Evolutionary conservation across 2,888 invertebrate genomes (phyloP).

Genomic region (Elaeidobius kamerunicus): DNA sequence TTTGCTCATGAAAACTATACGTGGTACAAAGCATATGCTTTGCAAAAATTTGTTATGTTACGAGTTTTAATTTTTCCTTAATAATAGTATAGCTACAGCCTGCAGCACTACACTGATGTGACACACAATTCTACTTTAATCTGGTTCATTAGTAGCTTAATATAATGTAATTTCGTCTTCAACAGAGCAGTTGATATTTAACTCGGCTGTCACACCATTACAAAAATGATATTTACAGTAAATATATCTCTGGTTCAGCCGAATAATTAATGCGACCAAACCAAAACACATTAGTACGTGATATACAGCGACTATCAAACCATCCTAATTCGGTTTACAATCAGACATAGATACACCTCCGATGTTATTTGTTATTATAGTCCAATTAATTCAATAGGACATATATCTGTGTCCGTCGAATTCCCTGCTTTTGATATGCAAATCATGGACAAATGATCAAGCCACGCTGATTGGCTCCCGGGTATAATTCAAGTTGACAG

Average conservation of each 20-base stretch:
- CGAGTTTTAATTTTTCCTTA: too few relatives aligned
- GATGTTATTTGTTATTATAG: constrained; percentile 23
- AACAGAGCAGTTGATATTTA: background rate
- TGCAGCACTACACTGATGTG: too few relatives aligned
- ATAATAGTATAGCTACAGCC: too few relatives aligned
- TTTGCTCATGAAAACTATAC: too few relatives aligned
- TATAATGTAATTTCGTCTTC: background rate
- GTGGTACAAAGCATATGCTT: too few relatives aligned
- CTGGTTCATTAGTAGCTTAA: too few relatives aligned
- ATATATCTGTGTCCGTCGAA: constrained; percentile 21
- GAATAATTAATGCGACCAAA: too few relatives aligned
- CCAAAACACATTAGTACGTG: too few relatives aligned
- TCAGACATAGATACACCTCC: constrained; percentile 14
- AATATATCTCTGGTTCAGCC: background rate
- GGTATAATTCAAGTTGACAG: constrained; percentile 10
- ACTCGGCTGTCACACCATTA: background rate
- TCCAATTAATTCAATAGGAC: constrained; percentile 25
- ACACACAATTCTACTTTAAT: too few relatives aligned
- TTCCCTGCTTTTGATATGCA: constrained; percentile 27
- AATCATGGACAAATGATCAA: constrained; percentile 25
- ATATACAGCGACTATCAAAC: constrained; percentile 9
- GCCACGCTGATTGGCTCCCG: constrained; percentile 17
- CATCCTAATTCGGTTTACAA: constrained; percentile 9
- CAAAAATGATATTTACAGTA: background rate
- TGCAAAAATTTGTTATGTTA: too few relatives aligned